Conservation (phyloP, 2,113 vertebrate species). For the Amblyornis subalaris region DNA sequence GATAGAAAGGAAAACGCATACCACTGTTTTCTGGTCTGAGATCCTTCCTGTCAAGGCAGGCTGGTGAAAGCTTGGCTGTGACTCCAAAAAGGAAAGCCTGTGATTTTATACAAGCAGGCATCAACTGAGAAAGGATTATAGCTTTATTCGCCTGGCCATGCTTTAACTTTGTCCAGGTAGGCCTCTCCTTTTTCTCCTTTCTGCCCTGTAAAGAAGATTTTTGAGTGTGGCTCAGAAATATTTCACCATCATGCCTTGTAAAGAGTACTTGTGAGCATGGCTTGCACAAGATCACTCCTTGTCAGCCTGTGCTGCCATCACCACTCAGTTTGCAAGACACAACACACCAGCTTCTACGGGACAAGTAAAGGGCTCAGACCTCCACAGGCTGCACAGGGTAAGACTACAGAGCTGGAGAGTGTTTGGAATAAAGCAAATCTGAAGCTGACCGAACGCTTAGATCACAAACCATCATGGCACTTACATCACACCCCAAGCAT, state of each 20-base stretch:
- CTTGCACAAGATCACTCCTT: background rate
- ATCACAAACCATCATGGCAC: background rate
- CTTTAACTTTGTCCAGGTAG: background rate
- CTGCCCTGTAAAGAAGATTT: background rate
- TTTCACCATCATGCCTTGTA: background rate
- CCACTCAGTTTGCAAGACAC: background rate
- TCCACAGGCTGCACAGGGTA: background rate
- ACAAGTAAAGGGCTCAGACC: background rate
- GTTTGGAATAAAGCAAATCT: background rate
- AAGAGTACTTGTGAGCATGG: background rate
- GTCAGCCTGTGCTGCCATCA: rapidly evolving
- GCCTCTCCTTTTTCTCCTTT: background rate
- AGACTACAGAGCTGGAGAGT: background rate
- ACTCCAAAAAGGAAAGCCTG: background rate
- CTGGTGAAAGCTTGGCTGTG: background rate
- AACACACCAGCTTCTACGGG: background rate
- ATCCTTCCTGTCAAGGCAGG: background rate
- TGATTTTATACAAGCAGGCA: background rate
- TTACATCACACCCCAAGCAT: background rate
- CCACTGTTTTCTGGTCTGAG: background rate
- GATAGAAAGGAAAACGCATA: background rate
- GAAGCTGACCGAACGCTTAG: background rate
- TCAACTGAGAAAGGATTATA: background rate
- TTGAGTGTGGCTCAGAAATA: background rate
- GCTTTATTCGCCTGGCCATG: background rate